These are phyloP conservation scores for Alviniconcha marisindica DNA, from an alignment of 1,140 invertebrate genomes.

Conservation along the genomic window DNA sequence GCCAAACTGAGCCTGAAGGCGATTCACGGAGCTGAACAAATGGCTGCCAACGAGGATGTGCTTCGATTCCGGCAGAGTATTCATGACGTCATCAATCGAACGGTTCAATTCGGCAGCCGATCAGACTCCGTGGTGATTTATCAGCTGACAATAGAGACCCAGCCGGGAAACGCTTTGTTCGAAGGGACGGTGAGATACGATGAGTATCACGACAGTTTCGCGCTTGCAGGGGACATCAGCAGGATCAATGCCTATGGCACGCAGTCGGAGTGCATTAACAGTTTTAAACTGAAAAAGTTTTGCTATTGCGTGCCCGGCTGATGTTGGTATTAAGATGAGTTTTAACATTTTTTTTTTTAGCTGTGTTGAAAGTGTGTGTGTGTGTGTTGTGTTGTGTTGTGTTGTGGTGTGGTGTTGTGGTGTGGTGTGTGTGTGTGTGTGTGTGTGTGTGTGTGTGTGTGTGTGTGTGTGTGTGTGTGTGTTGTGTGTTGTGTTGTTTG, in stretches of 20 bases:
- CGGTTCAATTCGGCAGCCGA: conserved; percentile 54
- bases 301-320: conserved; percentile 64
- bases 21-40: conserved; percentile 43
- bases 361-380: neutral
- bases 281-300: conserved; percentile 67
- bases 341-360: neutral
- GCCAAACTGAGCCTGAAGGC: conserved; percentile 40
- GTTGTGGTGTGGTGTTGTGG: neutral
- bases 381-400: neutral
- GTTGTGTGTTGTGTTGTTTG: neutral
- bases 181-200: conserved; percentile 67
- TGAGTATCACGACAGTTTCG: conserved; percentile 43
- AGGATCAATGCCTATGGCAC: conserved; percentile 71
- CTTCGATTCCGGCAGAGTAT: conserved; percentile 60
- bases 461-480: neutral
- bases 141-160: conserved; percentile 67
- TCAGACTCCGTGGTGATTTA: conserved; percentile 58
- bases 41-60: conserved; percentile 51
- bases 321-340: neutral
- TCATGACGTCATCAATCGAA: conserved; percentile 63
- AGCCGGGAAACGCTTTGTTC: conserved; percentile 69
- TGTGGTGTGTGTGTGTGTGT: neutral
- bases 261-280: conserved; percentile 68
- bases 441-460: conserved; percentile 14
- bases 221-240: conserved; percentile 69